These are phyloP conservation scores for Lytechinus pictus DNA, from an alignment of 35 echinoderm and acorn worm genomes.

Conservation along the genomic window DNA sequence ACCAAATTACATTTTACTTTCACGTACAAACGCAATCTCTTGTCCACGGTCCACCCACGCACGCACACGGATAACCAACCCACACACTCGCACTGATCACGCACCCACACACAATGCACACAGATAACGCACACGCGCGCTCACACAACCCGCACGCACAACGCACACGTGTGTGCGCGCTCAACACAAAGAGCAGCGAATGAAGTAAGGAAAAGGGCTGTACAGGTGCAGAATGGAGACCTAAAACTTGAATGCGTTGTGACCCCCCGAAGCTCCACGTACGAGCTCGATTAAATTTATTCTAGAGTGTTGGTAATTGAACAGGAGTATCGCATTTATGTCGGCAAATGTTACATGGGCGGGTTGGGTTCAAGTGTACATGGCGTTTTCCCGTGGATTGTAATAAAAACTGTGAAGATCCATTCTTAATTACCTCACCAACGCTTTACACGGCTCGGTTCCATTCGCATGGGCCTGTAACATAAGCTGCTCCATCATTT, in stretches of 20 bases:
- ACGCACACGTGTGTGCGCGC: not conserved
- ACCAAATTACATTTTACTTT: constrained; percentile 38
- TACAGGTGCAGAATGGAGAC: not conserved
- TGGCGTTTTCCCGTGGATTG: constrained; percentile 42
- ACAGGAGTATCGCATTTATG: constrained; percentile 49
- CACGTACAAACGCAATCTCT: not conserved
- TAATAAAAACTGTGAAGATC: constrained; percentile 43
- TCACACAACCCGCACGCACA: not conserved
- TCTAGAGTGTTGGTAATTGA: constrained; percentile 52
- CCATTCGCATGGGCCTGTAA: constrained; percentile 36
- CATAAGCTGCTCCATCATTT: constrained; percentile 14
- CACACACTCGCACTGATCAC: not conserved
- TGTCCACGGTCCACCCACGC: too few relatives aligned
- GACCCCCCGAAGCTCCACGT: constrained; percentile 39
- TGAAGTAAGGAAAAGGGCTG: not conserved
- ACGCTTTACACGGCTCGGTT: constrained; percentile 35
- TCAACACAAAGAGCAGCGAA: not conserved
- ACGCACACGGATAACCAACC: too few relatives aligned
- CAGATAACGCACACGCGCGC: not conserved
- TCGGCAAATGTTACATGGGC: constrained; percentile 39
- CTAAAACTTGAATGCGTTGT: constrained; percentile 16
- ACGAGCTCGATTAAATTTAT: constrained; percentile 52
- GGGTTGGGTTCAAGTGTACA: constrained; percentile 31
- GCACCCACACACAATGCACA: not conserved
- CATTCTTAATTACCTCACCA: constrained; percentile 37